A percentile compares a stretch with the other conserved stretches of the same genome.
Conservation (phyloP, 2,113 vertebrate species). For the Trachemys scripta region DNA sequence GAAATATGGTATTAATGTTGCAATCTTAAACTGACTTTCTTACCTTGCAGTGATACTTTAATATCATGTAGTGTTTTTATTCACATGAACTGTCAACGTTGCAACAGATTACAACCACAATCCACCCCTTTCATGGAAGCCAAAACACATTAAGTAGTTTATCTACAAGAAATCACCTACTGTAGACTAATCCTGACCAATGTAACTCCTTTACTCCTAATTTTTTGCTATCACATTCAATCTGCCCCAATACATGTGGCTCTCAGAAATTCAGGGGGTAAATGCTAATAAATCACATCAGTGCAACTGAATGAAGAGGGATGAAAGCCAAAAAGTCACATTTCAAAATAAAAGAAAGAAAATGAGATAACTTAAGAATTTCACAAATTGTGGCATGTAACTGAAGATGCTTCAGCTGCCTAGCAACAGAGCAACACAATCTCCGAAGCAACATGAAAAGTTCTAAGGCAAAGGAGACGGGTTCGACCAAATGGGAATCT, state of each 20-base stretch:
- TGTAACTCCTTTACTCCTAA: slow-evolving; percentile 66
- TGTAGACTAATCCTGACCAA: slow-evolving; percentile 45
- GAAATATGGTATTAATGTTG: background rate
- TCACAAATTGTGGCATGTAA: slow-evolving; percentile 45
- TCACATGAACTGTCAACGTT: slow-evolving; percentile 46
- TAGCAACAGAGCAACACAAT: slow-evolving; percentile 72
- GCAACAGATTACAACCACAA: slow-evolving; percentile 56
- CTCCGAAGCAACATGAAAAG: slow-evolving; percentile 51
- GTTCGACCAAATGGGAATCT: background rate
- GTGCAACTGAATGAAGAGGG: slow-evolving; percentile 24
- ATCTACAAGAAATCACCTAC: slow-evolving; percentile 70
- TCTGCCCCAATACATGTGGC: background rate
- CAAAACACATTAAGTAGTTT: slow-evolving; percentile 70
- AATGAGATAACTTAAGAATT: slow-evolving; percentile 63
- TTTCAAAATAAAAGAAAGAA: slow-evolving; percentile 24
- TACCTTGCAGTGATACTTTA: slow-evolving; percentile 66
- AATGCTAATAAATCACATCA: slow-evolving; percentile 14
- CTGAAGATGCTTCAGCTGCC: slow-evolving; percentile 65
- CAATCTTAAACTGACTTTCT: slow-evolving; percentile 55
- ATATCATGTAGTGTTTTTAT: slow-evolving; percentile 52
- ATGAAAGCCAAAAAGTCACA: slow-evolving; percentile 46
- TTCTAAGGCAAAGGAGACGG: slow-evolving; percentile 9
- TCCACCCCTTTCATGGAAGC: slow-evolving; percentile 59
- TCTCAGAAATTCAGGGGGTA: slow-evolving; percentile 34
- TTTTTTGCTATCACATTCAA: slow-evolving; percentile 1